Percentiles rank a stretch among this genome's conserved stretches.
These are phyloP conservation scores for Agrotis puta DNA, from an alignment of 2,888 invertebrate genomes.

Conservation along the genomic window DNA sequence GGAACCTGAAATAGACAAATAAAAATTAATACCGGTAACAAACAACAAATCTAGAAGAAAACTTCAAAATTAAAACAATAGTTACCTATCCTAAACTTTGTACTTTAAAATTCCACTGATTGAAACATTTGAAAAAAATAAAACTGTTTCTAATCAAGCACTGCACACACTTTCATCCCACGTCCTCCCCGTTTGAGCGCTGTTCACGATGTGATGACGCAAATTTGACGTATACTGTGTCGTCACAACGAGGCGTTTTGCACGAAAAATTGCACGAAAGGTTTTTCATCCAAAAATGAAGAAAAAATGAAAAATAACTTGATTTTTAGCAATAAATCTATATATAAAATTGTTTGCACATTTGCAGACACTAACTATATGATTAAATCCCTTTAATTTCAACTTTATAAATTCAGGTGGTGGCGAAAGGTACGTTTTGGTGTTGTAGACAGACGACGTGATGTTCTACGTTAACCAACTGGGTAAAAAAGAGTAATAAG, in stretches of 20 bases:
- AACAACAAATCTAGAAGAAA: too few species aligned
- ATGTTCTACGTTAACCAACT: slow-evolving; percentile 40
- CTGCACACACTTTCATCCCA: slow-evolving; percentile 79
- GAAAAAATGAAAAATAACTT: background rate
- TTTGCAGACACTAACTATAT: background rate
- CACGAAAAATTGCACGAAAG: slow-evolving; percentile 74
- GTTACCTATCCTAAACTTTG: slow-evolving; percentile 89
- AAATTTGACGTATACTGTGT: slow-evolving; percentile 82
- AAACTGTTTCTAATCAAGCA: slow-evolving; percentile 81
- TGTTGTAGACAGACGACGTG: slow-evolving; percentile 36
- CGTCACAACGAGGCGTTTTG: slow-evolving; percentile 79
- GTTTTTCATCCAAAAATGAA: slow-evolving; percentile 47
- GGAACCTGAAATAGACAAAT: slow-evolving; percentile 77
- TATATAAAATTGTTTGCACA: slow-evolving; percentile 59
- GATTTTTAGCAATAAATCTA: accelerated
- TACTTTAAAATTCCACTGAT: slow-evolving; percentile 87
- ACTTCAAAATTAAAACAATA: background rate
- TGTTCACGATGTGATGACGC: slow-evolving; percentile 88
- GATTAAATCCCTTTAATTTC: background rate
- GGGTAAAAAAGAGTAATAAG: background rate
- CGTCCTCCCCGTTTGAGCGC: slow-evolving; percentile 87
- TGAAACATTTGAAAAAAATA: slow-evolving; percentile 87
- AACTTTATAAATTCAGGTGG: background rate
- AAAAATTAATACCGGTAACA: background rate
- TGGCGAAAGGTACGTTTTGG: background rate